Evolutionary conservation across 2,888 invertebrate genomes (phyloP), one percentile per base, ranked within the genome.

Genomic region (Tolmerus cingulatus): DNA sequence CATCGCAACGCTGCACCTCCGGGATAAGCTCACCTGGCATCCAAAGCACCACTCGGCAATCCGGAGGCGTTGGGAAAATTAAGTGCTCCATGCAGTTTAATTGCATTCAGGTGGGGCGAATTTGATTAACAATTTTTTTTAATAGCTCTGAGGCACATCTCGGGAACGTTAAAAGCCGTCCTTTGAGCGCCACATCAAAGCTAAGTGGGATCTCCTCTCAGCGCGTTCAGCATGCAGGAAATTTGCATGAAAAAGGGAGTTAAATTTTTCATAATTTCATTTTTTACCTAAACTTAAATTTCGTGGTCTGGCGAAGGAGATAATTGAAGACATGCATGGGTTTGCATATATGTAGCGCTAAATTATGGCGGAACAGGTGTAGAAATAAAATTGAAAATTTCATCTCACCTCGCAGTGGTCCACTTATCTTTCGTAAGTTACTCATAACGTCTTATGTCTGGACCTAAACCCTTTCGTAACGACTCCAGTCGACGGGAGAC

Each of bases 181-280:
- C 77, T 77, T 77, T 77, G 7, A 37, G 34, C 37, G 19, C 77
- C 77, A 40, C 77, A 40, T 77, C 19, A 40, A 40, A 40, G 77
- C 40, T 77, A 77, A 77, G 77, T 5, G 77, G n/a, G 23, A 37
- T 23, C 77, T 8, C 19, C 40, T 77, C n/a, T 19, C n/a, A 12
- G 9, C 40, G 77, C 77, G 12, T 9, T 77, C 77, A 14, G 2
- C 30, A 12, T 23, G 34, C n/a, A 30, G 16, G 40, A 37, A 34
- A 77, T 77, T 77, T 77, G 77, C 40, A 77, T 77, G n/a, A 77
- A 37, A 77, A 77, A 9, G 77, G 19, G 40, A 77, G 19, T n/a
- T 77, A 40, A 40, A 40, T 77, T 30, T 30, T 77, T 14, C 40
- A 40, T 37, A 30, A 40, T 34, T 77, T 40, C 77, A 77, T 34